Percentiles rank a stretch among this genome's conserved stretches.
These are phyloP conservation scores for Sebastolobus altivelis DNA, from an alignment of 2,797 vertebrate genomes.

Conservation along the genomic window DNA sequence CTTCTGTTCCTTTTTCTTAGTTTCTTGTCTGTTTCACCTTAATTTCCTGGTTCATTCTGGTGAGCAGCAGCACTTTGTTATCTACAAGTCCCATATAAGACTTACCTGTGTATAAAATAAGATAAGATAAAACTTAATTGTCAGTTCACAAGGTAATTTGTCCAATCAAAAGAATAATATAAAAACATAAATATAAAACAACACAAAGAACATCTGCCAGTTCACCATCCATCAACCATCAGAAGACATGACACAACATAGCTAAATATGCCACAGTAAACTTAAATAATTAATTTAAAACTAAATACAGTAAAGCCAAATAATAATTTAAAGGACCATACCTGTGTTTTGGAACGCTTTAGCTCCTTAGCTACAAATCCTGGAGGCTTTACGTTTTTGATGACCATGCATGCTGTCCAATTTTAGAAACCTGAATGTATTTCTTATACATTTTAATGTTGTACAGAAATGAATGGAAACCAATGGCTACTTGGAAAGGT, in stretches of 20 bases:
- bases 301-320: not conserved
- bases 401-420: not conserved
- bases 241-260: fast-evolving
- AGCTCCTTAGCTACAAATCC: not conserved
- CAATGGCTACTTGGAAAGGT: too few relatives aligned
- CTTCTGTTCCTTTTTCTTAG: not conserved
- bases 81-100: not conserved
- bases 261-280: not conserved
- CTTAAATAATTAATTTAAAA: not conserved
- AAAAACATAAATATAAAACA: too few relatives aligned
- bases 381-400: not conserved
- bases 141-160: not conserved
- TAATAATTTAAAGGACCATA: too few relatives aligned
- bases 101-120: not conserved
- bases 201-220: too few relatives aligned
- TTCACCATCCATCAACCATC: too few relatives aligned
- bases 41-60: not conserved
- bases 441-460: not conserved
- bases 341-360: not conserved
- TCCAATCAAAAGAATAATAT: not conserved
- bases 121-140: not conserved
- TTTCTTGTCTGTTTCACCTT: not conserved
- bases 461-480: too few relatives aligned
- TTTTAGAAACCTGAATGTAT: not conserved
- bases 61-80: not conserved